Conservation (phyloP, 2,797 vertebrate species). For the Carcharodon carcharias region DNA sequence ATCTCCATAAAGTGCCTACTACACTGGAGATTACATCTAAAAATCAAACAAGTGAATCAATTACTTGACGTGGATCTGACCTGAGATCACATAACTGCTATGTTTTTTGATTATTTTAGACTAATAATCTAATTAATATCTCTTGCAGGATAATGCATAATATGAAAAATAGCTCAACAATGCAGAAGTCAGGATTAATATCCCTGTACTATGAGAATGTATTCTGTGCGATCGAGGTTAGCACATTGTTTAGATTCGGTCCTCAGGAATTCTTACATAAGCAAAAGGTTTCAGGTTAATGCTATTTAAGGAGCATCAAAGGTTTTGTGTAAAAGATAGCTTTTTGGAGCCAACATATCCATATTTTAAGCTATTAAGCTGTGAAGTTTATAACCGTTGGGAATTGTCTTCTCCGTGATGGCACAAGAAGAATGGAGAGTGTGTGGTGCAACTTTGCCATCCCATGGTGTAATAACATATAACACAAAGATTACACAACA, state of each 20-base stretch:
- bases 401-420: not conserved
- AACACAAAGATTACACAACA: not conserved
- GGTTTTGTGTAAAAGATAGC: not conserved
- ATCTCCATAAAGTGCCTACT: no score
- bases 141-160: not conserved
- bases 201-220: not conserved
- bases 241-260: not conserved
- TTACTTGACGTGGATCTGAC: no score
- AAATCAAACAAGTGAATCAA: no score
- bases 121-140: not conserved
- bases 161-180: not conserved
- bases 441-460: not conserved
- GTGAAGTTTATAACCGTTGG: not conserved
- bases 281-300: not conserved
- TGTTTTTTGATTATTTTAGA: no score
- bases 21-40: no score
- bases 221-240: not conserved
- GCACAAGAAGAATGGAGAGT: not conserved
- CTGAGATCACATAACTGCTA: no score
- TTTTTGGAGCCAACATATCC: not conserved
- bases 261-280: not conserved
- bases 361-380: not conserved
- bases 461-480: not conserved
- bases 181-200: not conserved
- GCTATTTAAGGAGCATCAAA: not conserved